Percentiles rank a stretch among this genome's conserved stretches.
These are phyloP conservation scores for Hymenopus coronatus DNA, from an alignment of 2,888 invertebrate species.

Conservation along the genomic window DNA sequence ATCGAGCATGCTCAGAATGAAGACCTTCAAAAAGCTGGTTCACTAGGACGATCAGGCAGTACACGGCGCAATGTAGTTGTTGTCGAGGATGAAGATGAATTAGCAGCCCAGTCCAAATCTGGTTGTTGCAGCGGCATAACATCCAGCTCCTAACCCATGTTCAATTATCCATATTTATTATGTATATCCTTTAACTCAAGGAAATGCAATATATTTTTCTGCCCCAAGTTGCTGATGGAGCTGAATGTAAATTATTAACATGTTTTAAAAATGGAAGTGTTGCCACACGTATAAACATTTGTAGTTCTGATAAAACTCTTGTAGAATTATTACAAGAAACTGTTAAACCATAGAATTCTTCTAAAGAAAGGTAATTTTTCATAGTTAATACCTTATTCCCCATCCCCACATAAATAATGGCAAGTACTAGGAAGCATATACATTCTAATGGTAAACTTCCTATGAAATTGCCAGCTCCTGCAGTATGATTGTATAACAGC, in stretches of 20 bases:
- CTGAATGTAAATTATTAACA: neutral
- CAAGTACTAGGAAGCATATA: neutral
- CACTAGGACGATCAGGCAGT: conserved; percentile 46
- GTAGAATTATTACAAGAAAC: neutral
- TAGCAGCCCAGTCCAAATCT: conserved; percentile 42
- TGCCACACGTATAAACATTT: neutral
- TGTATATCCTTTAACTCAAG: neutral
- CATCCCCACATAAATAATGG: neutral
- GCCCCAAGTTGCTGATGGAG: neutral
- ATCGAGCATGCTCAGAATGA: conserved; percentile 49
- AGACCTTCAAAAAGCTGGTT: conserved; percentile 40
- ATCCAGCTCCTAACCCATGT: conserved; percentile 6
- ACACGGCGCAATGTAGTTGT: conserved; percentile 49
- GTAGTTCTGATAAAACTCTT: neutral
- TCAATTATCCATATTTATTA: neutral
- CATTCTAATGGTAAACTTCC: neutral
- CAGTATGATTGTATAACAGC: neutral
- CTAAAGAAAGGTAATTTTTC: neutral
- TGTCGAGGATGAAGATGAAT: conserved; percentile 46
- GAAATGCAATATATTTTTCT: neutral
- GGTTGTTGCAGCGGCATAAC: conserved; percentile 45
- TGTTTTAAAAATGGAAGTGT: neutral
- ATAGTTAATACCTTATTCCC: neutral
- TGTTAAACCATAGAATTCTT: neutral
- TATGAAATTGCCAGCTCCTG: neutral